Evolutionary conservation across 2,888 invertebrate genomes (phyloP).

Genomic region (Heterodera filipjevi): DNA sequence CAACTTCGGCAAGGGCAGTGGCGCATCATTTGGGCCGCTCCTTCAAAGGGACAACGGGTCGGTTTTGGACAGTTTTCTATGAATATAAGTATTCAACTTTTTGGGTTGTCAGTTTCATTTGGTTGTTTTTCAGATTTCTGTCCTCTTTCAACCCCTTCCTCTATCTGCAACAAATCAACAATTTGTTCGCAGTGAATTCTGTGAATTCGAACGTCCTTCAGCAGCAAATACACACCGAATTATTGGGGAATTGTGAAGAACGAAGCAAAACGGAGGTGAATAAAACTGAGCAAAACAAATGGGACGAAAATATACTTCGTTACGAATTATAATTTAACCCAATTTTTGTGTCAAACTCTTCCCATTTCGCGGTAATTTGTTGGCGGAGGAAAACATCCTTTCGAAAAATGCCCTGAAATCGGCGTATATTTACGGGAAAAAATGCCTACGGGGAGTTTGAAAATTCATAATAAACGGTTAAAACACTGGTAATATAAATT

Average conservation of each 20-base stretch:
- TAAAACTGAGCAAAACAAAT: too few relatives aligned
- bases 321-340: too few relatives aligned
- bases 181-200: constrained; percentile 13
- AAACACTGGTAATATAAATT: too few relatives aligned
- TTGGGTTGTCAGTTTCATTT: not conserved
- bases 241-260: not conserved
- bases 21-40: constrained; percentile 2
- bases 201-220: not conserved
- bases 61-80: not conserved
- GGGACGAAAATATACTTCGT: too few relatives aligned
- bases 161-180: constrained; percentile 35
- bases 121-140: constrained; percentile 19
- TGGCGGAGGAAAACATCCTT: too few relatives aligned
- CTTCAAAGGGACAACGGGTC: not conserved
- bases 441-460: too few relatives aligned
- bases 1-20: not conserved
- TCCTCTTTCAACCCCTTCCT: constrained; percentile 30
- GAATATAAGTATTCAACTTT: not conserved
- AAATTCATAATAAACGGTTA: too few relatives aligned
- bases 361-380: too few relatives aligned
- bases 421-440: too few relatives aligned
- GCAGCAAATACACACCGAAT: not conserved
- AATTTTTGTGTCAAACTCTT: too few relatives aligned
- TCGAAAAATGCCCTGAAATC: too few relatives aligned
- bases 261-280: not conserved